Conservation (phyloP, 1,140 invertebrate species). For the Pogonomyrmex barbatus region DNA sequence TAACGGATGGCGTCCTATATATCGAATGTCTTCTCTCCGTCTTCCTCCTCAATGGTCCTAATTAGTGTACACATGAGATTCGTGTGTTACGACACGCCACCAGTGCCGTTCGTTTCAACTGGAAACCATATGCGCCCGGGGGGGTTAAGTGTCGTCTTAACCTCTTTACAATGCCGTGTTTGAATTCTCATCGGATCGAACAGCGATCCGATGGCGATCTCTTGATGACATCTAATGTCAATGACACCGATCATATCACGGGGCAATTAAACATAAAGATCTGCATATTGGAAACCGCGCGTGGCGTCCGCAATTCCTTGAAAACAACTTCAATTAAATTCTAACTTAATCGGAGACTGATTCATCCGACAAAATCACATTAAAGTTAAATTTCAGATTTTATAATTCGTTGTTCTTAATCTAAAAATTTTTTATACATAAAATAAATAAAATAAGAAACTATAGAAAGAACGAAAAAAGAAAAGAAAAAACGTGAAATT, state of each 20-base stretch:
- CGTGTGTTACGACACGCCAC: constrained; percentile 46
- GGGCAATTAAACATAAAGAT: constrained; percentile 33
- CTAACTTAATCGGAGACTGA: neutral
- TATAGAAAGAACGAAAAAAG: too few relatives aligned
- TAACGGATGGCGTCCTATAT: constrained; percentile 56
- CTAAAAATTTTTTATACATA: neutral
- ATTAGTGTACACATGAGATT: constrained; percentile 60
- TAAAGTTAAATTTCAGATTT: neutral
- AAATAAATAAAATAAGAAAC: neutral
- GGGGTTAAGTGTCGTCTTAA: constrained; percentile 58
- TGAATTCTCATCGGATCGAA: constrained; percentile 50
- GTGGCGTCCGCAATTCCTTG: neutral
- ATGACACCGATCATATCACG: constrained; percentile 19
- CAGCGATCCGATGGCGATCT: constrained; percentile 24
- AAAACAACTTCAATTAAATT: neutral
- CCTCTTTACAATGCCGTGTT: constrained; percentile 53
- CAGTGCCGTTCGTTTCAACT: constrained; percentile 51
- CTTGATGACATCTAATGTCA: neutral
- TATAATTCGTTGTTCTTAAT: neutral
- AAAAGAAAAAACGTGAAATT: too few relatives aligned
- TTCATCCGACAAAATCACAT: neutral
- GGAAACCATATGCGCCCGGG: constrained; percentile 42
- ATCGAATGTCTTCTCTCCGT: constrained; percentile 46
- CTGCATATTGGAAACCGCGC: neutral
- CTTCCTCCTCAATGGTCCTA: constrained; percentile 56